Base-by-base conservation (phyloP, 2,113 vertebrate species). In the Macroglossus sobrinus region DNA sequence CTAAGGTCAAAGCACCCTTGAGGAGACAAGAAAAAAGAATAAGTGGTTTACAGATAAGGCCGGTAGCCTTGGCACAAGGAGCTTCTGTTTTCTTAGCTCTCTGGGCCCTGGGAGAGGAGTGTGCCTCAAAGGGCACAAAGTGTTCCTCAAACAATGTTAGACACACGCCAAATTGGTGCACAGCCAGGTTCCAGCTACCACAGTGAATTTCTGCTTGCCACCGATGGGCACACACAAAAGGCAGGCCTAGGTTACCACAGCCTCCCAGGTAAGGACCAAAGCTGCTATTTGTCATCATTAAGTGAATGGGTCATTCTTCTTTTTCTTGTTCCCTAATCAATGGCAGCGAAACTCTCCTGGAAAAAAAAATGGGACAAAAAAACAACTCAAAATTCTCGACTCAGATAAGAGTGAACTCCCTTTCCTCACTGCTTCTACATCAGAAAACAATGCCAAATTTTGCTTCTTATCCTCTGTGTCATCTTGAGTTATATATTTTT, bases 91-190 rank as follows among this genome's bases (percentile, higher is more conserved):
- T 91, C 82, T 95, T 88, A 64, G 63, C 97, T 97, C n/a, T 84
- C 33, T 84, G 89, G 95, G 94, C 96, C 93, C 80, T 92, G 82
- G 97, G 97, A 98, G 98, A 98, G 98, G 97, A 98, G 98, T 68
- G 38, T 98, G 98, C 81, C 98, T 95, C 93, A 53, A 93, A 95
- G 81, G 96, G 98, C 96, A 98, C 98, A 97, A 64, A 98, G 94
- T 78, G 97, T 98, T 98, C 98, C 96, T 50, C 64, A 92, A 97
- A 98, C 98, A 98, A 98, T 98, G 97, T 97, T 86, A 98, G 98
- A 97, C 98, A 98, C 98, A 98, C 96, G 96, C 98, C 98, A 98
- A 92, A 11, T n/a, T 97, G 98, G 98, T 98, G 78, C 1, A 15
- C 22, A 86, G 98, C 98, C 98, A 98, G 95, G 0, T 33, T 33